phyloP scores from a whole-genome alignment of 64 coral and sea anemone species.

The Porites lutea region DNA sequence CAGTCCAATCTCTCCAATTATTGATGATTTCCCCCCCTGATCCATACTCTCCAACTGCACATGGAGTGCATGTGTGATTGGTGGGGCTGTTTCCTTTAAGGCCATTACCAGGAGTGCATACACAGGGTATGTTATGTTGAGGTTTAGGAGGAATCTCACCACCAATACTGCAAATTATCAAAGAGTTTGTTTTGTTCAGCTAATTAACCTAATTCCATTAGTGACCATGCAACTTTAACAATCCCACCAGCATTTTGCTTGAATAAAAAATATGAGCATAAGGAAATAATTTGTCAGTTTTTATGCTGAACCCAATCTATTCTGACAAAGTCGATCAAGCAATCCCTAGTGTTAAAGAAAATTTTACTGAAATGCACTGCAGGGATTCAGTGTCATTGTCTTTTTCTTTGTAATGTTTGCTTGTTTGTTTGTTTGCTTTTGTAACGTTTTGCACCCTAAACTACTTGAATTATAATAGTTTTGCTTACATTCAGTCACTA shows the following conservation, averaged over 20 bases:
- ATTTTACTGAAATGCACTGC: not conserved
- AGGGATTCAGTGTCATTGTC: not conserved
- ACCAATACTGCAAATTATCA: not conserved
- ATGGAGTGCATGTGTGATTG: not conserved
- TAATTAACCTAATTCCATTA: too few species aligned
- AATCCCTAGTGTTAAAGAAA: too few species aligned
- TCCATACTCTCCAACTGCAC: constrained; percentile 8
- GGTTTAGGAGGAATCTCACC: not conserved
- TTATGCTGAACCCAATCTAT: too few species aligned
- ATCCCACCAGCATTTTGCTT: too few species aligned
- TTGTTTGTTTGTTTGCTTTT: too few species aligned
- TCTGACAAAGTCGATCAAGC: too few species aligned
- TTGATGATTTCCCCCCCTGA: constrained; percentile 51
- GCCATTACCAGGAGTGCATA: constrained; percentile 35
- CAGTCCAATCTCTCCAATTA: constrained; percentile 61
- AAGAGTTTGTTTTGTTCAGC: not conserved
- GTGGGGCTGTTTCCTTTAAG: not conserved
- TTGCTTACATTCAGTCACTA: too few species aligned
- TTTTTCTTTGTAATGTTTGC: too few species aligned
- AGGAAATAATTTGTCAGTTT: not conserved
- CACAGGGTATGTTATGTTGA: not conserved
- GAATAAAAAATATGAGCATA: not conserved
- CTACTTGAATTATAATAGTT: too few species aligned
- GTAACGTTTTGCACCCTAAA: too few species aligned
- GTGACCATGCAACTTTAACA: too few species aligned